A percentile compares a stretch with the other conserved stretches of the same genome.
Evolutionary conservation across 2,888 invertebrate genomes (phyloP).

Genomic region (Syrista parreyssii): DNA sequence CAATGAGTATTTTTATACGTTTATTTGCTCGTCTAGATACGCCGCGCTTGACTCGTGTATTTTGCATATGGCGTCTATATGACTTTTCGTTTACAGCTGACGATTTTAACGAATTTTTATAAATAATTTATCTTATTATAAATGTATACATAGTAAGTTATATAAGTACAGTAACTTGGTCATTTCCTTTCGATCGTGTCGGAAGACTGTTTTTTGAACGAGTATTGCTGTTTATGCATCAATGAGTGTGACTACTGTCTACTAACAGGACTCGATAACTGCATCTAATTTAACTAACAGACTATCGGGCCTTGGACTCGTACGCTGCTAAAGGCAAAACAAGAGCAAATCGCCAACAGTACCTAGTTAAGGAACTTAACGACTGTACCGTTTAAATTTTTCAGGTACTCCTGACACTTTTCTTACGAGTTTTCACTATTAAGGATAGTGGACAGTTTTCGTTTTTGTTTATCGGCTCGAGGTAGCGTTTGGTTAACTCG

Average conservation of each 20-base stretch:
- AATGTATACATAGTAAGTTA: background rate
- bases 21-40: background rate
- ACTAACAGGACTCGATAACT: background rate
- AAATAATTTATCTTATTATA: background rate
- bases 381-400: background rate
- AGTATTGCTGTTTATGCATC: background rate
- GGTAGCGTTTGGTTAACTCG: background rate
- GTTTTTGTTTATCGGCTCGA: background rate
- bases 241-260: background rate
- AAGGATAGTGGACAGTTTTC: background rate
- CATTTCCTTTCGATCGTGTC: background rate
- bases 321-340: background rate
- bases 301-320: background rate
- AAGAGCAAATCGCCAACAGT: background rate
- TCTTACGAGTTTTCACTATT: background rate
- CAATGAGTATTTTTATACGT: background rate
- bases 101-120: too few species aligned
- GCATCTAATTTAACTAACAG: conserved; percentile 1
- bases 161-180: background rate
- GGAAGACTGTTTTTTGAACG: background rate
- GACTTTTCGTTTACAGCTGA: background rate
- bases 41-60: background rate
- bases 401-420: background rate
- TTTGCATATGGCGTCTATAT: background rate
- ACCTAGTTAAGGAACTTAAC: background rate